phyloP scores from a whole-genome alignment of 2,113 vertebrate species.

The Cyphomyrus plagiostoma region DNA sequence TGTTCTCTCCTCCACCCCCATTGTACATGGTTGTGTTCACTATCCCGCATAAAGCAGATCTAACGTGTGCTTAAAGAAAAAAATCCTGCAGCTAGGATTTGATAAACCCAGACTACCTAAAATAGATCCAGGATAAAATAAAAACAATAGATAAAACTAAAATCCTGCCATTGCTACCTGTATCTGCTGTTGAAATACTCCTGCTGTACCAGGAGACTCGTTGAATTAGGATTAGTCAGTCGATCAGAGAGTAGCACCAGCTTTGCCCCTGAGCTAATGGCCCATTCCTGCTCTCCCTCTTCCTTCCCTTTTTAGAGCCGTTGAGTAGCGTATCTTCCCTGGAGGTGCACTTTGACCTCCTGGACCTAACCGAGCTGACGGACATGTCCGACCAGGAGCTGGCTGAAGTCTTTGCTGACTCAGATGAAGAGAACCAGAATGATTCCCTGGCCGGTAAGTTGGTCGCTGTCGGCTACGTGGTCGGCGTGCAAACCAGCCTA shows the following conservation, averaged over 20 bases:
- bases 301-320: slow-evolving; percentile 65
- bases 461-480: too few relatives aligned
- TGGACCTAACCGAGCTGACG: slow-evolving; percentile 91
- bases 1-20: not conserved
- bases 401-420: slow-evolving; percentile 90
- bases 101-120: not conserved
- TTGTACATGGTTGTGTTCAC: not conserved
- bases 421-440: slow-evolving; percentile 82
- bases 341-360: slow-evolving; percentile 95
- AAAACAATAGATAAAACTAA: not conserved
- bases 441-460: slow-evolving; percentile 74
- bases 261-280: not conserved
- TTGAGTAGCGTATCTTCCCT: slow-evolving; percentile 94
- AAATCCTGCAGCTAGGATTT: not conserved
- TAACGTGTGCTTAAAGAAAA: not conserved
- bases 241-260: not conserved
- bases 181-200: not conserved
- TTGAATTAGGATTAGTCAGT: not conserved
- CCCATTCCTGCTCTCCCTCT: not conserved
- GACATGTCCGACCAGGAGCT: slow-evolving; percentile 98
- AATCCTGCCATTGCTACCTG: not conserved
- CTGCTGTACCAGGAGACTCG: not conserved
- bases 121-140: not conserved
- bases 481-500: not conserved
- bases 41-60: not conserved